These are phyloP conservation scores for Oikopleura vanhoeffeni DNA, from an alignment of 23 tunicate species.

Conservation along the genomic window DNA sequence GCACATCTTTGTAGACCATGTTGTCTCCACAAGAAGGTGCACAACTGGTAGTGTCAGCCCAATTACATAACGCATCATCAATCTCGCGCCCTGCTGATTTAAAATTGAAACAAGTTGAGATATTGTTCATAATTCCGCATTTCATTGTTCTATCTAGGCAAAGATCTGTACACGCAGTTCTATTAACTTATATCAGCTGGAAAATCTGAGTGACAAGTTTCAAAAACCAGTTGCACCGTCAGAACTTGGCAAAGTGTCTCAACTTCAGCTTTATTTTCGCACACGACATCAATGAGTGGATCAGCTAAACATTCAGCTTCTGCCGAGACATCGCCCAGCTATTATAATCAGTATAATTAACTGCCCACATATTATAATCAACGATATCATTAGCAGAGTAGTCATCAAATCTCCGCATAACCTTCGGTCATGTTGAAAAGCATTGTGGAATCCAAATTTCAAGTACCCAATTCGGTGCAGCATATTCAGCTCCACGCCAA, in stretches of 20 bases:
- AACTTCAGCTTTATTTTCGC: too few species aligned
- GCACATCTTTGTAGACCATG: conserved; percentile 24
- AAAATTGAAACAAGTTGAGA: neutral
- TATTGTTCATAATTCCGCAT: neutral
- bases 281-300: neutral
- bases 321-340: neutral
- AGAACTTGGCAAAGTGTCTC: too few species aligned
- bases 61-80: conserved; percentile 11
- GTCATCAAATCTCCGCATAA: conserved; percentile 21
- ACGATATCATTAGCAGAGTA: neutral
- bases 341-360: neutral
- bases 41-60: conserved; percentile 14
- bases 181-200: neutral
- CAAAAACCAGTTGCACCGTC: neutral
- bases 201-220: neutral
- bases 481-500: neutral
- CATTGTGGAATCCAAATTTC: conserved; percentile 1
- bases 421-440: neutral
- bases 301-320: neutral
- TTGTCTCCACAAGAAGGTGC: conserved; percentile 21
- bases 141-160: neutral
- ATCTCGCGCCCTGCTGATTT: neutral
- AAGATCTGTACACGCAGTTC: neutral
- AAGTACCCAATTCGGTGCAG: neutral
- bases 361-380: neutral